Conservation (phyloP, 2,797 vertebrate species). For the Mallotus villosus region DNA sequence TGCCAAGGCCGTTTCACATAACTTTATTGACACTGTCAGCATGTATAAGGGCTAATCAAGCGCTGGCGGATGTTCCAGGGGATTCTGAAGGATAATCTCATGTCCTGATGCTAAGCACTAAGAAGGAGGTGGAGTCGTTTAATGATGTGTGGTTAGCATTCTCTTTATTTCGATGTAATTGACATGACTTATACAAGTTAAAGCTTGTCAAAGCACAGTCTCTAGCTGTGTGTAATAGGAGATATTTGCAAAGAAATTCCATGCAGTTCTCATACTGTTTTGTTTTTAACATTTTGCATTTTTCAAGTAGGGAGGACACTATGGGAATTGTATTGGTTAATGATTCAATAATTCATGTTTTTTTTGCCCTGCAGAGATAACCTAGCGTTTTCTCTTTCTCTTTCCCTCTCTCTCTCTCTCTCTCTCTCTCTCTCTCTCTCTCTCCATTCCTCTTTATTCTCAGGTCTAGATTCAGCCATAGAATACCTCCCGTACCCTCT, state of each 20-base stretch:
- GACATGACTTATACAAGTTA: slow-evolving; percentile 61
- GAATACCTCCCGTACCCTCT: slow-evolving; percentile 34
- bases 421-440: background rate
- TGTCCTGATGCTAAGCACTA: slow-evolving; percentile 49
- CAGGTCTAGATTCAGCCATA: slow-evolving; percentile 21
- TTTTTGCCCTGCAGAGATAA: too few relatives aligned
- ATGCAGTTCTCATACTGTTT: too few relatives aligned
- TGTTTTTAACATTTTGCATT: too few relatives aligned
- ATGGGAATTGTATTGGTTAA: too few relatives aligned
- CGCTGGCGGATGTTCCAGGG: slow-evolving; percentile 31
- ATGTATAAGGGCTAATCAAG: slow-evolving; percentile 25
- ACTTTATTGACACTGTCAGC: slow-evolving; percentile 31
- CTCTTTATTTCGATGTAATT: slow-evolving; percentile 49
- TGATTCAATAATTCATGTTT: too few relatives aligned
- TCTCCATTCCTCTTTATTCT: slow-evolving; percentile 6
- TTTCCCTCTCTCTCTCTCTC: background rate
- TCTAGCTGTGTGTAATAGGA: background rate
- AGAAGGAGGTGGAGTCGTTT: slow-evolving; percentile 57
- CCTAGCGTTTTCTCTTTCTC: too few relatives aligned
- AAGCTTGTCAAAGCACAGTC: slow-evolving; percentile 54
- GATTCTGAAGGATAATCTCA: slow-evolving; percentile 47
- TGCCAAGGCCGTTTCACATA: slow-evolving; percentile 40
- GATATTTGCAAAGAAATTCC: too few relatives aligned
- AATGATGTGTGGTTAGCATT: slow-evolving; percentile 28
- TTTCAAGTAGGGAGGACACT: too few relatives aligned